Evolutionary conservation across 2,113 vertebrate species (phyloP).

Genomic region (Osmerus eperlanus): DNA sequence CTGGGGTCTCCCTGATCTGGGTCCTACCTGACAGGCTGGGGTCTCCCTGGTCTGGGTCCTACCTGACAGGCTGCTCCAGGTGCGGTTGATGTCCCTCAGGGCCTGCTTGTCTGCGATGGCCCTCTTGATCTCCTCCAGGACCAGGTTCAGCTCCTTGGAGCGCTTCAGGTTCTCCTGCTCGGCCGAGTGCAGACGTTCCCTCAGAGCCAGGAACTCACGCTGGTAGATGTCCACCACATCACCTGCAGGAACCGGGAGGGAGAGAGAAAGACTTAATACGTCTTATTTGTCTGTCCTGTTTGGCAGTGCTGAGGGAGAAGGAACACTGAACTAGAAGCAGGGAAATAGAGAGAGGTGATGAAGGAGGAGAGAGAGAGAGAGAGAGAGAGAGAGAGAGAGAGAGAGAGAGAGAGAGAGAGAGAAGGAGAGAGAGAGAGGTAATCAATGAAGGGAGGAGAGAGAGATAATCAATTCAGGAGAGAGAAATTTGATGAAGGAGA

Average conservation of each 20-base stretch:
- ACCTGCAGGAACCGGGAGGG: conserved; percentile 63
- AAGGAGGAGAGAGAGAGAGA: conserved; percentile 8
- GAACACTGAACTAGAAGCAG: no score
- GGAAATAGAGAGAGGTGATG: neutral
- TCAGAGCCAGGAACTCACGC: conserved; percentile 89
- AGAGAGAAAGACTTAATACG: neutral
- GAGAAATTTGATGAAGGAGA: no score
- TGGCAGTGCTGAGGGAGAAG: no score
- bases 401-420: neutral
- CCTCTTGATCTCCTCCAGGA: conserved; percentile 95
- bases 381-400: neutral
- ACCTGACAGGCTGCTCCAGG: conserved; percentile 69
- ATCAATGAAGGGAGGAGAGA: no score
- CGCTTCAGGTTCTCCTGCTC: conserved; percentile 97
- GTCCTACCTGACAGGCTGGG: conserved; percentile 50
- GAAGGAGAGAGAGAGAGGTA: neutral
- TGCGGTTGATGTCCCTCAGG: conserved; percentile 67
- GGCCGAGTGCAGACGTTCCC: conserved; percentile 86
- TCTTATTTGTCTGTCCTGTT: no score
- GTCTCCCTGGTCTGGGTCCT: neutral
- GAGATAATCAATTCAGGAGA: no score
- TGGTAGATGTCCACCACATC: conserved; percentile 94
- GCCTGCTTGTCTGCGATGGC: conserved; percentile 89
- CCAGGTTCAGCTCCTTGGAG: conserved; percentile 95
- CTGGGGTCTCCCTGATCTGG: neutral